Base-by-base conservation (phyloP, 2,888 invertebrate species). In the Lordiphosa fenestrarum region DNA sequence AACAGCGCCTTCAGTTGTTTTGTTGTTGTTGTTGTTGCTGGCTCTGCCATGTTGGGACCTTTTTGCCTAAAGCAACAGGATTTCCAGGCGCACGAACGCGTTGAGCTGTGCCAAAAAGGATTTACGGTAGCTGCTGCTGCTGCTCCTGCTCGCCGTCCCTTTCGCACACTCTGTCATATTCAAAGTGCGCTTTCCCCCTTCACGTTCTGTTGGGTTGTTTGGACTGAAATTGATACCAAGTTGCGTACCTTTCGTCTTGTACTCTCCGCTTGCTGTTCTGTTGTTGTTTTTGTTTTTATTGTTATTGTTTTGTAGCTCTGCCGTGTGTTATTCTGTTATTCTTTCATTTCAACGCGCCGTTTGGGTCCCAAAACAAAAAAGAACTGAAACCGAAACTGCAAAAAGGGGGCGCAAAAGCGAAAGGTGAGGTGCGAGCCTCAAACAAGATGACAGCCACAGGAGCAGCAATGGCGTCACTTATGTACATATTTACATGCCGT, bases 51-150 rank as follows among this genome's bases (percentile, higher is more conserved):
- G 62, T 63, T 53, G 53, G 23, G 36, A 47, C 36, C 47, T 19
- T 51, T 63, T 71, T 55, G 76, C 83, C 76, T 78, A 78, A 76
- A 76, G 76, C 85, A 84, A 82, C 78, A 76, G 83, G 75, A 76
- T 76, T 84, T 60, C 53, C 58, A 56, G 56, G 37, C 61, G 58
- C 61, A 72, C 50, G 56, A 74, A 71, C 73, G 77, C 77, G 77
- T 78, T 78, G 77, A 78, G 84, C 77, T 85, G 84, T 83, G 84
- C 76, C 84, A 77, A 77, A 77, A 85, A 77, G 81, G 85, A 83
- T 77, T 77, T 83, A 69, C 85, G 64, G 44, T 30, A 7, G 4
- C 39, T 9, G 9, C 52, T 15, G 15, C 15, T 15, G 25, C 35
- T 23, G 10, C 30, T 53, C 13, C n/a, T 49, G 40, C 19, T 30